phyloP scores from a whole-genome alignment of 1,140 invertebrate species.

The Leucophenga varia region DNA sequence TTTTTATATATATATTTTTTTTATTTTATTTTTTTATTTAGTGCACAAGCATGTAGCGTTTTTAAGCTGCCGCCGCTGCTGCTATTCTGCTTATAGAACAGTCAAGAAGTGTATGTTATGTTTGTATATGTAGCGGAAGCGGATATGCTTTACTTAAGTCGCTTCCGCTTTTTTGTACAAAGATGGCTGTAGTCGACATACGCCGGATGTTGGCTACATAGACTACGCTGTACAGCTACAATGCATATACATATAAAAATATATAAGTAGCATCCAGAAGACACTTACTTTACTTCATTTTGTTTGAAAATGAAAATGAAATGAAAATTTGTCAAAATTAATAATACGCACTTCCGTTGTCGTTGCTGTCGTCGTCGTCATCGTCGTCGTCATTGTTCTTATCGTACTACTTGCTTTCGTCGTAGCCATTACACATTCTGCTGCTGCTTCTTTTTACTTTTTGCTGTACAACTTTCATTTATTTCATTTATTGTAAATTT shows the following conservation, averaged over 20 bases:
- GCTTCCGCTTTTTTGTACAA: slow-evolving; percentile 45
- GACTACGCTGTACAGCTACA: no score
- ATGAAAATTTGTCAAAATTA: slow-evolving; percentile 56
- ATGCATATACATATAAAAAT: no score
- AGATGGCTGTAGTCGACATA: no score
- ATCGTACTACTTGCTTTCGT: no score
- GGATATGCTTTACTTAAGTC: slow-evolving; percentile 55
- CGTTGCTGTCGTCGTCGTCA: slow-evolving; percentile 38
- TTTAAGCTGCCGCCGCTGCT: slow-evolving; percentile 5
- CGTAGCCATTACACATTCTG: no score
- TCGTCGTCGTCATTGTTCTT: slow-evolving; percentile 5
- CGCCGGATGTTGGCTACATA: slow-evolving; percentile 35
- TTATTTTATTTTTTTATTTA: no score
- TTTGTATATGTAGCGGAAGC: slow-evolving; percentile 40
- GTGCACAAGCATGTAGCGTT: no score
- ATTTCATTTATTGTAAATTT: neutral
- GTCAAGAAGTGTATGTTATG: slow-evolving; percentile 11
- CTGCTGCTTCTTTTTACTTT: neutral
- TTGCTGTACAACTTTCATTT: neutral
- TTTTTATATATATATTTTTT: no score
- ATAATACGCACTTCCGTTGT: slow-evolving; percentile 49
- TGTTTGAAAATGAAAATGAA: no score
- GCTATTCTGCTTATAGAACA: neutral
- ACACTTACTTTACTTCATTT: slow-evolving; percentile 19
- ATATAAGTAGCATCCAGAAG: no score